Evolutionary conservation across 2,888 invertebrate species (phyloP).

Genomic region (Cepaea hortensis): DNA sequence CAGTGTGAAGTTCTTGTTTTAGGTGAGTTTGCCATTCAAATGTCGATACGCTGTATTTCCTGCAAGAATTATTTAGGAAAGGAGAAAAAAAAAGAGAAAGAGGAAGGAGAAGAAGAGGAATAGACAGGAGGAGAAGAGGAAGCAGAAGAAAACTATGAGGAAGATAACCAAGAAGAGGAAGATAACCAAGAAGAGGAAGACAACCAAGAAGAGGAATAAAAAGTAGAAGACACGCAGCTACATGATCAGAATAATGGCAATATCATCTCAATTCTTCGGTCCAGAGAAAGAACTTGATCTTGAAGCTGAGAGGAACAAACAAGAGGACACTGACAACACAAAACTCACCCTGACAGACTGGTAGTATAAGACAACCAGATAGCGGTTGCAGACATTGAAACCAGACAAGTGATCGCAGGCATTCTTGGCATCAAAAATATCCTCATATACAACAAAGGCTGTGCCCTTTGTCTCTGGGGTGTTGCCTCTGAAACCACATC

Average conservation of each 20-base stretch:
- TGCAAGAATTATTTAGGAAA: too few relatives aligned
- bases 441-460: constrained; percentile 99
- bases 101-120: neutral
- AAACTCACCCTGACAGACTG: constrained; percentile 37
- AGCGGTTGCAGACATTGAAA: constrained; percentile 98
- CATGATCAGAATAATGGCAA: neutral
- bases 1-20: too few relatives aligned
- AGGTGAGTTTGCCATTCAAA: too few relatives aligned
- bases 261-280: too few relatives aligned
- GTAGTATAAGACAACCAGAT: constrained; percentile 87
- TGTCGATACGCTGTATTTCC: too few relatives aligned
- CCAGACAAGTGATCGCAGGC: constrained; percentile 99
- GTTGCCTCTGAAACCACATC: constrained; percentile 86
- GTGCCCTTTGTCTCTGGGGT: constrained; percentile 98
- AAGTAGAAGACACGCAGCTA: neutral
- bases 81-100: neutral
- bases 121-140: neutral
- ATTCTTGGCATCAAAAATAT: constrained; percentile 99
- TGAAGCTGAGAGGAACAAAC: neutral
- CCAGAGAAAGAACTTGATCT: neutral
- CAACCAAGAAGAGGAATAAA: neutral
- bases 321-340: neutral
- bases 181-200: neutral
- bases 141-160: neutral
- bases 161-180: neutral